A percentile compares a stretch with the other conserved stretches of the same genome.
These are phyloP conservation scores for Lithophane leautieri DNA, from an alignment of 2,888 invertebrate genomes.

Conservation along the genomic window DNA sequence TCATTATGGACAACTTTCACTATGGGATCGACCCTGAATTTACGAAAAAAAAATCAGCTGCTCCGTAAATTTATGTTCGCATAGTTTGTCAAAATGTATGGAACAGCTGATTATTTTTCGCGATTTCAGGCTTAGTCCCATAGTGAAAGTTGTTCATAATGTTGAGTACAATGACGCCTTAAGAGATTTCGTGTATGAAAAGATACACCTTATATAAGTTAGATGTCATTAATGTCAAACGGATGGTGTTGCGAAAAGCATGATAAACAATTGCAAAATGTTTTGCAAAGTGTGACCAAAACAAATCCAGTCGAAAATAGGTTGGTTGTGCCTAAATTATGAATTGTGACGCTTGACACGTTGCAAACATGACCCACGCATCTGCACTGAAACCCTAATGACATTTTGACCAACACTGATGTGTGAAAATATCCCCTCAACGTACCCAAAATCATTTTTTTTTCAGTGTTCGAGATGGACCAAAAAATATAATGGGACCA, in stretches of 20 bases:
- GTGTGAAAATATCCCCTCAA: slow-evolving; percentile 51
- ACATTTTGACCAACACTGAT: slow-evolving; percentile 38
- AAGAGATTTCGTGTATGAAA: too few relatives aligned
- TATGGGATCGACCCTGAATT: too few relatives aligned
- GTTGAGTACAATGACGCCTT: too few relatives aligned
- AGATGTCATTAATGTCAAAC: neutral
- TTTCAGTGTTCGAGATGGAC: slow-evolving; percentile 39
- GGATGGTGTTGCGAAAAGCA: neutral
- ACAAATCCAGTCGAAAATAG: slow-evolving; percentile 8
- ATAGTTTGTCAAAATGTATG: too few relatives aligned
- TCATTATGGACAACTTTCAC: too few relatives aligned
- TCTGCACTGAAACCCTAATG: slow-evolving; percentile 14
- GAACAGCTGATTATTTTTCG: too few relatives aligned
- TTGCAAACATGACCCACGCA: slow-evolving; percentile 11
- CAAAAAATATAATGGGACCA: slow-evolving; percentile 55
- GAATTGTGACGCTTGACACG: slow-evolving; percentile 26
- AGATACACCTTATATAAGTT: too few relatives aligned
- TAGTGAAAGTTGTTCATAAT: too few relatives aligned
- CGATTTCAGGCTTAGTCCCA: too few relatives aligned
- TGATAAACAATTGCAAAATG: neutral
- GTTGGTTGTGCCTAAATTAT: neutral
- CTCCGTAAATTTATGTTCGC: too few relatives aligned
- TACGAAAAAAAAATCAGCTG: too few relatives aligned
- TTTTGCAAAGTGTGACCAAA: neutral
- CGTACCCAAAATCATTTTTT: slow-evolving; percentile 50